Conservation (phyloP, 2,113 vertebrate species). For the Atractosteus spatula region DNA sequence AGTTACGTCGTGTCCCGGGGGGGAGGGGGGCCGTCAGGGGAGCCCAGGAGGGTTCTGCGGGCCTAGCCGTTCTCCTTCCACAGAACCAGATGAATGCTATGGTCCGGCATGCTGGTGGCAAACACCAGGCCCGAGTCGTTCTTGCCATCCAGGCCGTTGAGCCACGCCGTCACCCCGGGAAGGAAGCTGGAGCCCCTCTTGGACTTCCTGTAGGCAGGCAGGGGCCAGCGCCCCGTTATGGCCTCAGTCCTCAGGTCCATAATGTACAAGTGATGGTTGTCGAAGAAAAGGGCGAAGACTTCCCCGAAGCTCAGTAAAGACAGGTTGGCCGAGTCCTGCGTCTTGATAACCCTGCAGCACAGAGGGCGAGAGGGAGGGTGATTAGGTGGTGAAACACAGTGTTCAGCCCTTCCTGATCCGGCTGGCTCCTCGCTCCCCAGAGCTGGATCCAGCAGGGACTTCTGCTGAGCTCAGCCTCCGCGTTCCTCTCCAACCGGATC, state of each 20-base stretch:
- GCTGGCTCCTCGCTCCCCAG: too few relatives aligned
- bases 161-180: slow-evolving; percentile 89
- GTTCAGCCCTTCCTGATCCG: too few relatives aligned
- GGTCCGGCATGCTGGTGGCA: slow-evolving; percentile 98
- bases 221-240: slow-evolving; percentile 90
- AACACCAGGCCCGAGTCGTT: slow-evolving; percentile 95
- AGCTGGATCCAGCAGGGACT: too few relatives aligned
- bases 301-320: slow-evolving; percentile 93
- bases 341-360: slow-evolving; percentile 85
- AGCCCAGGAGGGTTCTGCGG: slow-evolving; percentile 16
- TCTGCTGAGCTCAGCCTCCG: too few relatives aligned
- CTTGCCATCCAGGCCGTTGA: slow-evolving; percentile 87
- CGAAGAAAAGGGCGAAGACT: slow-evolving; percentile 92
- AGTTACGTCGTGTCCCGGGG: slow-evolving; percentile 32
- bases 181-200: slow-evolving; percentile 96
- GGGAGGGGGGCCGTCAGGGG: neutral
- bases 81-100: slow-evolving; percentile 97
- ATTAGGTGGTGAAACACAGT: too few relatives aligned
- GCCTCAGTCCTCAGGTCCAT: slow-evolving; percentile 95
- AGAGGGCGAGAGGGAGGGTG: too few relatives aligned
- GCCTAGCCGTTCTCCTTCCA: slow-evolving; percentile 93
- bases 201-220: slow-evolving; percentile 94
- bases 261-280: slow-evolving; percentile 92
- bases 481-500: too few relatives aligned
- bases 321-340: slow-evolving; percentile 81